Base-by-base conservation (phyloP, 2,797 vertebrate species). In the Xyrichtys novacula region DNA sequence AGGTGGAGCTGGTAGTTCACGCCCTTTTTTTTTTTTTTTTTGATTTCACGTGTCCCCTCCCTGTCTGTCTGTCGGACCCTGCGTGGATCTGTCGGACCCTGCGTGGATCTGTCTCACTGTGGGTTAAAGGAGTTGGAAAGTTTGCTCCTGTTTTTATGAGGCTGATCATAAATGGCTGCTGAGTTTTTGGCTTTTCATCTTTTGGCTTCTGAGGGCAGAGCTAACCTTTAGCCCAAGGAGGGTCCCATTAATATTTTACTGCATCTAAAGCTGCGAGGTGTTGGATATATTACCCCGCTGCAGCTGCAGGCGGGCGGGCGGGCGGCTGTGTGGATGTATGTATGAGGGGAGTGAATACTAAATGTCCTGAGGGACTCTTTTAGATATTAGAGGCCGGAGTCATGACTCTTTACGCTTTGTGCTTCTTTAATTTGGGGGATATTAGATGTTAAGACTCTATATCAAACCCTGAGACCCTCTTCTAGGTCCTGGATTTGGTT, bases 161-260 rank as follows among this genome's bases (percentile, higher is more conserved):
- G 22, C 44, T 7, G 43, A 56, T 85, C 58, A 17, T 65, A 49
- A 78, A 76, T 31, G 62, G 32, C 64, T 66, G 61, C 72, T 44
- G 69, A 61, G 40, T 71, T 85, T n/a, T 59, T 74, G 65, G 49
- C 16, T 56, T 64, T 44, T 22, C 50, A 38, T 79, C 59, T 16
- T 74, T 67, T 58, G 49, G 74, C 67, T 56, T 73, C 43, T 65
- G 64, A 79, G 81, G 83, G 72, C 83, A 84, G 56, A 78, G 66
- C 64, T 88, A 85, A 91, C 91, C 83, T 91, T 92, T 89, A 48
- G 81, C 77, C 83, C 78, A 70, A 72, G 70, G 83, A 65, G 80
- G 71, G 47, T 75, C 80, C 69, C 85, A 88, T 94, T 78, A 89
- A 92, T 90, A 87, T 91, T 92, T 91, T 17, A 92, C 83, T 71